phyloP scores from a whole-genome alignment of 2,113 vertebrate genomes.

The Lasiurus borealis region DNA sequence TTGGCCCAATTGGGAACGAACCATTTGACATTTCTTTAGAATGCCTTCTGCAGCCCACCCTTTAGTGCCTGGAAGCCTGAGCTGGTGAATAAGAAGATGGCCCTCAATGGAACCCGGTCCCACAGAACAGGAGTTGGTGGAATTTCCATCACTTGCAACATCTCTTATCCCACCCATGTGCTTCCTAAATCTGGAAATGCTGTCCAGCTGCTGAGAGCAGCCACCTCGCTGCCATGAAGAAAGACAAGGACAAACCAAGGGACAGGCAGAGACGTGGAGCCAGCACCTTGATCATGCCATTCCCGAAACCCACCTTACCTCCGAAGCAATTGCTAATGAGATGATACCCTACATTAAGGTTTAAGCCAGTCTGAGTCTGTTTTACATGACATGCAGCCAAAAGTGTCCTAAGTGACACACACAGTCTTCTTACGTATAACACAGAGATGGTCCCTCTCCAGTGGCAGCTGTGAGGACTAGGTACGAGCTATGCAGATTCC shows the following conservation, averaged over 20 bases:
- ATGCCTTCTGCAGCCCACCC: background rate
- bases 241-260: background rate
- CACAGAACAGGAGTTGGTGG: fast-evolving
- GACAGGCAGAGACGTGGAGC: background rate
- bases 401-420: background rate
- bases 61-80: too few species aligned
- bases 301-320: background rate
- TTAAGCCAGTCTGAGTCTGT: background rate
- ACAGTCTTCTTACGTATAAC: background rate
- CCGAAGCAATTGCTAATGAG: background rate
- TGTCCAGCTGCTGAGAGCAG: background rate
- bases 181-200: background rate
- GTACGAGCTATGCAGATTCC: background rate
- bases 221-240: background rate
- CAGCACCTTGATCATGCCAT: background rate
- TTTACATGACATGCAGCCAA: background rate
- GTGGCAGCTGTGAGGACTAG: background rate
- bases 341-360: background rate
- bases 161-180: background rate
- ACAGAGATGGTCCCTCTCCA: background rate
- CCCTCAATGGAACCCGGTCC: fast-evolving
- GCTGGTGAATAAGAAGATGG: background rate
- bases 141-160: background rate
- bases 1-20: background rate
- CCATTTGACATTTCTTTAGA: background rate